Evolutionary conservation across 2,888 invertebrate species (phyloP), one percentile per base, ranked within the genome.

Genomic region (Stramonita haemastoma): DNA sequence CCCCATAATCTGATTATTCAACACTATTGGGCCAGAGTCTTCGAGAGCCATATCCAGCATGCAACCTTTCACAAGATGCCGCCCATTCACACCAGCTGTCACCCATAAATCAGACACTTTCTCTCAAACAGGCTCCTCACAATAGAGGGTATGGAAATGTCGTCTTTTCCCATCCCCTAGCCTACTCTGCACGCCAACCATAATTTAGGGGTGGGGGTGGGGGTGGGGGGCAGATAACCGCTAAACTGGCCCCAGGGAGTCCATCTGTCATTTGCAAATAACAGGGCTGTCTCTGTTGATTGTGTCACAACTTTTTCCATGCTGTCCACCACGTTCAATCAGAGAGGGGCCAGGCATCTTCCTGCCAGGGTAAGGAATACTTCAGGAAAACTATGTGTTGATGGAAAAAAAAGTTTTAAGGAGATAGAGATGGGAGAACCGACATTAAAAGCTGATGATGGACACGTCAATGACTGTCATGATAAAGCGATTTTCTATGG

Each of bases 191-290:
- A 85, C 89, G 89, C 85, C 56, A 89, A 85, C 89, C 32, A 73
- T 89, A 89, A 73, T 89, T 84, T 73, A 19, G n/a, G n/a, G n/a
- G n/a, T n/a, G 46, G 46, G 46, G 46, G 46, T 5, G 46, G 46
- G 46, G 46, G 46, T 46, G 46, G 46, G 46, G 73, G 85, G 29
- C 13, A 84, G 89, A 89, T 89, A 89, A 89, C 85, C 89, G 85
- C 85, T 89, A 85, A 89, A 89, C n/a, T 73, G 85, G 89, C 70
- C 83, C 73, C 66, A 85, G 22, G 84, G 89, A 85, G 85, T 89
- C 66, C 89, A 77, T 89, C 85, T 89, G 89, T 89, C 89, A 89
- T 89, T 85, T 36, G 89, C 85, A 89, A 89, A 85, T 89, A 73
- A 89, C 89, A 22, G 89, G 70, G 34, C 89, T 89, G 89, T 89